A percentile compares a stretch with the other conserved stretches of the same genome.
Evolutionary conservation across 2,797 vertebrate genomes (phyloP).

Genomic region (Sebastes nivosus): DNA sequence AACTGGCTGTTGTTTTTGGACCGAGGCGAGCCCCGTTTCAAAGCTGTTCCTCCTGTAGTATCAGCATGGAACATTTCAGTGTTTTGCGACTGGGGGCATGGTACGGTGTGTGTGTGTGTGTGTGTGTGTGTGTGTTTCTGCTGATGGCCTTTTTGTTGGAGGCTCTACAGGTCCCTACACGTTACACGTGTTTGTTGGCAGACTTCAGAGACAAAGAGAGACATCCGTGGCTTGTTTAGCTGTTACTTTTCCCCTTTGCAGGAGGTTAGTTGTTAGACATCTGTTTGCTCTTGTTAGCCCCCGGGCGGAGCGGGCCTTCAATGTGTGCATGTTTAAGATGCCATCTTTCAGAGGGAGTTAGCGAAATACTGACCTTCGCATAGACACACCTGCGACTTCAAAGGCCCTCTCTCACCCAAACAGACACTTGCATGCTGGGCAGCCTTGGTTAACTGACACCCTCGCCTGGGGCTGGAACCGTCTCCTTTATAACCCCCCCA

Average conservation of each 20-base stretch:
- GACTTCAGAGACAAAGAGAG: conserved; percentile 71
- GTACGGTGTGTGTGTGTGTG: conserved; percentile 8
- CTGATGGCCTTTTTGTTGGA: conserved; percentile 44
- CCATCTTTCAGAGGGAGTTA: conserved; percentile 57
- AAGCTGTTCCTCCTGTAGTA: conserved; percentile 48
- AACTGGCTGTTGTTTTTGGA: conserved; percentile 68
- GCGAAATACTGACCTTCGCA: conserved; percentile 74
- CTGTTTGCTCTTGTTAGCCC: conserved; percentile 85
- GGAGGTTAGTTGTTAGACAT: conserved; percentile 84
- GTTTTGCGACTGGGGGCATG: conserved; percentile 41
- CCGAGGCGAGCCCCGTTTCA: conserved; percentile 27
- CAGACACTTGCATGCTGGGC: conserved; percentile 73
- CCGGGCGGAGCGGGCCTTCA: conserved; percentile 65
- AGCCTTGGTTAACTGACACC: conserved; percentile 76
- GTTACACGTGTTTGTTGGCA: conserved; percentile 65
- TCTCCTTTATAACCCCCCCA: conserved; percentile 35
- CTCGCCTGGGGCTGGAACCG: conserved; percentile 62
- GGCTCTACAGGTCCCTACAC: conserved; percentile 75
- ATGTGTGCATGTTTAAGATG: conserved; percentile 82
- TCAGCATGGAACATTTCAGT: conserved; percentile 48
- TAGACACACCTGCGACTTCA: conserved; percentile 84
- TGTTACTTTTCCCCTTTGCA: conserved; percentile 76
- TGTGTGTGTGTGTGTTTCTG: conserved; percentile 17
- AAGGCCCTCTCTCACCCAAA: conserved; percentile 71
- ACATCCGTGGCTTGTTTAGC: conserved; percentile 69